Evolutionary conservation across 1,140 invertebrate species (phyloP).

Genomic region (Musca vetustissima): DNA sequence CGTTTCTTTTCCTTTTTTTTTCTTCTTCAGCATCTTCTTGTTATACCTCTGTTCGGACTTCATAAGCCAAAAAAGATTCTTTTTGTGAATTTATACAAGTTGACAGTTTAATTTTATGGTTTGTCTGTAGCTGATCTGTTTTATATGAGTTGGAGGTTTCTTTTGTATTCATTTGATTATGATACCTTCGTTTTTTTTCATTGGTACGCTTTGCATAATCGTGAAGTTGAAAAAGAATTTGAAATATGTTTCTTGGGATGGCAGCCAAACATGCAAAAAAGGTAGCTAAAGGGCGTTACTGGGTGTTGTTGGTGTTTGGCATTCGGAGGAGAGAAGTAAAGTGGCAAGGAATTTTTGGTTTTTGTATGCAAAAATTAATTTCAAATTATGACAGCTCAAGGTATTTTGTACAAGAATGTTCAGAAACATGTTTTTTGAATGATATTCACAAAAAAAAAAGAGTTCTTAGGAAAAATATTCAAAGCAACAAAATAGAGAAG

Average conservation of each 20-base stretch:
- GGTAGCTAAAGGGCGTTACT: slow-evolving; percentile 25
- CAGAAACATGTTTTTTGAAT: no score
- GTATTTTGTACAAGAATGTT: background rate
- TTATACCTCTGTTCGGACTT: slow-evolving; percentile 1
- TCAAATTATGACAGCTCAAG: slow-evolving; percentile 20
- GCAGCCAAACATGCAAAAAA: background rate
- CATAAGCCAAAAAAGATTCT: slow-evolving; percentile 40
- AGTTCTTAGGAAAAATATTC: no score
- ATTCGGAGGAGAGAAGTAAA: no score
- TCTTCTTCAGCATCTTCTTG: background rate
- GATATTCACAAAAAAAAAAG: no score
- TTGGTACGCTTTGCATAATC: no score
- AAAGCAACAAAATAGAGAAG: no score
- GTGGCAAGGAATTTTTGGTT: no score
- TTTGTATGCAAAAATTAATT: slow-evolving; percentile 12
- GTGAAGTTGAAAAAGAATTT: slow-evolving; percentile 10
- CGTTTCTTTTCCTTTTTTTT: background rate
- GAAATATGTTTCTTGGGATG: background rate
- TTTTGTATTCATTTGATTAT: slow-evolving; percentile 26
- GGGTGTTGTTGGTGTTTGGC: background rate
- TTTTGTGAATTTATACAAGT: slow-evolving; percentile 44
- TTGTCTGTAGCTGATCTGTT: slow-evolving; percentile 56
- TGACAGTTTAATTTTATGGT: slow-evolving; percentile 57
- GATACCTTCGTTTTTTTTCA: slow-evolving; percentile 16
- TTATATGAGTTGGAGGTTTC: slow-evolving; percentile 21